These are phyloP conservation scores for Meteorus sp. DNA, from an alignment of 1,140 invertebrate species.

Conservation along the genomic window DNA sequence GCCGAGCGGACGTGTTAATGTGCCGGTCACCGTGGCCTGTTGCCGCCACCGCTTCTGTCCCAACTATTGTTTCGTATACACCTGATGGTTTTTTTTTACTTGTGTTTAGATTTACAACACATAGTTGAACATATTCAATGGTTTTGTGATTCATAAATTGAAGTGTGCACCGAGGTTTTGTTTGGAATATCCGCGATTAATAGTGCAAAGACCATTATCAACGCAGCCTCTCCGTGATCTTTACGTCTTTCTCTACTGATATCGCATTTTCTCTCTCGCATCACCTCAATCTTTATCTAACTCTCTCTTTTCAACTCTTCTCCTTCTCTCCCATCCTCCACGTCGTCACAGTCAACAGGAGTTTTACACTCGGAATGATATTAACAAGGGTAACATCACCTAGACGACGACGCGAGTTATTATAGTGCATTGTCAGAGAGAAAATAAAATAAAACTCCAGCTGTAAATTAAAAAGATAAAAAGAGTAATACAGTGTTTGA, in stretches of 20 bases:
- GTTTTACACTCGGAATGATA: constrained; percentile 12
- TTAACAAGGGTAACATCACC: neutral
- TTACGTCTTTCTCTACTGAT: neutral
- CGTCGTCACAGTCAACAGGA: constrained; percentile 15
- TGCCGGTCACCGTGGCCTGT: constrained; percentile 47
- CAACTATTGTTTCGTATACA: neutral
- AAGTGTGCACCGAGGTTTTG: too few species aligned
- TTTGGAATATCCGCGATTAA: too few species aligned
- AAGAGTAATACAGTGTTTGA: neutral
- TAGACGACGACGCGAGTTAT: constrained; percentile 8
- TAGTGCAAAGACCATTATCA: neutral
- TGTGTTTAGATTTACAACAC: too few species aligned
- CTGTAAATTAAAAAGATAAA: too few species aligned
- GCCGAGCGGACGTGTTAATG: constrained; percentile 50
- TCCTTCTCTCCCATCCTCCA: constrained; percentile 8
- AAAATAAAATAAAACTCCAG: neutral
- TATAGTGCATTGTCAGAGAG: neutral
- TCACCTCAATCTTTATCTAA: too few species aligned
- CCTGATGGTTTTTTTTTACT: too few species aligned
- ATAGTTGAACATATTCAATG: too few species aligned
- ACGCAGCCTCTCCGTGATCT: constrained; percentile 18
- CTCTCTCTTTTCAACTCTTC: constrained; percentile 8
- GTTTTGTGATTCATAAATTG: neutral
- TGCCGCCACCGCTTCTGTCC: constrained; percentile 14
- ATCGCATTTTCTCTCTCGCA: too few species aligned